Percentiles rank a stretch among this genome's conserved stretches.
phyloP scores from a whole-genome alignment of 2,888 invertebrate genomes.

The Cantharis lateralis region DNA sequence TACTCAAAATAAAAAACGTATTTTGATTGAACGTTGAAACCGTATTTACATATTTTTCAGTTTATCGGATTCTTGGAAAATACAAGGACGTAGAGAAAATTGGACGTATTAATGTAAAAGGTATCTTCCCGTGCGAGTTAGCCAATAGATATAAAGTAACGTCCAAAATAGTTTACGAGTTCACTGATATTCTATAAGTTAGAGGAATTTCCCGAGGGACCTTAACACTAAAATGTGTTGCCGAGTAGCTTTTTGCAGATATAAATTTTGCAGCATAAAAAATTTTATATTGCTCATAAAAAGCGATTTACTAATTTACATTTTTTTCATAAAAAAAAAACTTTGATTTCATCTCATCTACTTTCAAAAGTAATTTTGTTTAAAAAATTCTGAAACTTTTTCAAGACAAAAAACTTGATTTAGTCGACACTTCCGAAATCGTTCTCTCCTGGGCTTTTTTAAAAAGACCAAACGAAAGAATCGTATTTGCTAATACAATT shows the following conservation, averaged over 20 bases:
- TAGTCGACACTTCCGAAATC: neutral
- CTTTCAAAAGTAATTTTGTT: neutral
- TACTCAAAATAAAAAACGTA: neutral
- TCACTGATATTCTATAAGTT: constrained; percentile 23
- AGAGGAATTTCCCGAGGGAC: constrained; percentile 17
- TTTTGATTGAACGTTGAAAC: neutral
- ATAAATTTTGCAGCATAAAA: neutral
- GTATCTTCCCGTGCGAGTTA: constrained; percentile 10
- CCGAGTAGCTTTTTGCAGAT: constrained; percentile 4
- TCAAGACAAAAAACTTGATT: neutral
- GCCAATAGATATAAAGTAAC: constrained; percentile 21
- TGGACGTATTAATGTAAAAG: constrained; percentile 8
- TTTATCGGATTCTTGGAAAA: neutral
- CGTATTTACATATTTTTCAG: neutral
- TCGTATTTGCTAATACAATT: neutral
- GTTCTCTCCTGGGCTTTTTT: neutral
- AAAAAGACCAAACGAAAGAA: neutral
- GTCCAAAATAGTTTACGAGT: constrained; percentile 23
- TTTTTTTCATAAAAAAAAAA: neutral
- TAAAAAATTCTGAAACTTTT: neutral
- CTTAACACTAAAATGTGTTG: constrained; percentile 15
- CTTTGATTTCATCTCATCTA: neutral
- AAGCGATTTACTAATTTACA: constrained; percentile 2
- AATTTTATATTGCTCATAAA: neutral
- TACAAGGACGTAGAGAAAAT: neutral